Evolutionary conservation across 2,113 vertebrate genomes (phyloP).

Genomic region (Mellivora capensis): DNA sequence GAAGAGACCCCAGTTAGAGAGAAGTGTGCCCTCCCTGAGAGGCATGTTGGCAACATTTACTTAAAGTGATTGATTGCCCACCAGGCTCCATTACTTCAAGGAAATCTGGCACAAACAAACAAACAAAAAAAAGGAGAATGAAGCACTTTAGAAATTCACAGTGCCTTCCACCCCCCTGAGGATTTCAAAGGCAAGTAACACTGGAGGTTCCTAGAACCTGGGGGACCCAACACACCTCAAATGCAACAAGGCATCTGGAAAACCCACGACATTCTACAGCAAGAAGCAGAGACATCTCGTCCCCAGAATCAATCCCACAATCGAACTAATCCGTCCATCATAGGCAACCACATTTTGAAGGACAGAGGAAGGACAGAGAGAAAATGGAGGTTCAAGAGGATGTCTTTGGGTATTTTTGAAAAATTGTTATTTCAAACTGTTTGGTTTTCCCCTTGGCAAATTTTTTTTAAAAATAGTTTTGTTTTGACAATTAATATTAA

Average conservation of each 20-base stretch:
- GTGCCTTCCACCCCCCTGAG: not conserved
- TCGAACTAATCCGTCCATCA: not conserved
- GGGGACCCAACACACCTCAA: not conserved
- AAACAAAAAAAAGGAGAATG: not conserved
- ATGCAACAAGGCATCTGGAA: not conserved
- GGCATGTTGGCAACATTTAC: not conserved
- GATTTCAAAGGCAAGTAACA: slow-evolving; percentile 4
- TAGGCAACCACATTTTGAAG: not conserved
- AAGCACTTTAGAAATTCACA: slow-evolving; percentile 38
- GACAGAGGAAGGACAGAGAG: slow-evolving; percentile 18
- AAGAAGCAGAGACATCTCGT: not conserved
- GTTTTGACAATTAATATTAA: slow-evolving; percentile 3
- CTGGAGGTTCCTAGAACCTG: not conserved
- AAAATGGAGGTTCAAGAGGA: not conserved
- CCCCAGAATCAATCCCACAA: slow-evolving; percentile 14
- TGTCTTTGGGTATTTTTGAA: not conserved
- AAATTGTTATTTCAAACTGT: not conserved
- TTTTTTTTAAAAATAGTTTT: not conserved
- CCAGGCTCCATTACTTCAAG: slow-evolving; percentile 13
- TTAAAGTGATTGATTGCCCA: slow-evolving; percentile 13
- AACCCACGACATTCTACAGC: not conserved
- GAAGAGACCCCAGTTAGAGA: not conserved
- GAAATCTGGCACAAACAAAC: not conserved
- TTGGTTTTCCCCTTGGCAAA: not conserved
- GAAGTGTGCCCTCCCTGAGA: not conserved